These are phyloP conservation scores for Ellobius talpinus DNA, from an alignment of 2,113 vertebrate species.

Conservation along the genomic window DNA sequence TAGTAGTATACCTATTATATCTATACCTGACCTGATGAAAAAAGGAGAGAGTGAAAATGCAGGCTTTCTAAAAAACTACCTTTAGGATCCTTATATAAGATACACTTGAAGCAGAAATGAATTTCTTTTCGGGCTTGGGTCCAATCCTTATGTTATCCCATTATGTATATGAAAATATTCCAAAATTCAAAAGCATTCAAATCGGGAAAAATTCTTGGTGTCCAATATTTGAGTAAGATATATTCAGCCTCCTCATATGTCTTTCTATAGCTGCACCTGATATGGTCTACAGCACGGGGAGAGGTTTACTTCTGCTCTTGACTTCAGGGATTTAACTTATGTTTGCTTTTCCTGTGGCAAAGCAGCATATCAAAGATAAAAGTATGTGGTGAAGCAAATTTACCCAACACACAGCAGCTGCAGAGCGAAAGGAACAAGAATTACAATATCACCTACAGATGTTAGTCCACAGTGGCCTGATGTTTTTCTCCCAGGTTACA, in stretches of 20 bases:
- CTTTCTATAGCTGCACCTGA: neutral
- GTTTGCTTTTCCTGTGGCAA: too few species aligned
- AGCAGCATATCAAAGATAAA: neutral
- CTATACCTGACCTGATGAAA: too few species aligned
- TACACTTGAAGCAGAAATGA: neutral
- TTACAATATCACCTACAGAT: fast-evolving
- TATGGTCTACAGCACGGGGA: neutral
- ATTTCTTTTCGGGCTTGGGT: neutral
- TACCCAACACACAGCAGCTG: fast-evolving
- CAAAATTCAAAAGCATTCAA: neutral
- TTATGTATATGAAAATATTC: neutral
- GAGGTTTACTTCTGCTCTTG: neutral
- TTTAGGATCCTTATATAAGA: neutral
- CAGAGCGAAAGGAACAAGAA: neutral
- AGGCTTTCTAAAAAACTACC: neutral
- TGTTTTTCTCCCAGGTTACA: neutral
- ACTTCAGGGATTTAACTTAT: neutral
- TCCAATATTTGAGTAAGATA: neutral
- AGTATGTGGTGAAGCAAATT: neutral
- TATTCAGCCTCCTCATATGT: neutral
- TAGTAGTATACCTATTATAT: too few species aligned
- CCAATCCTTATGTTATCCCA: neutral
- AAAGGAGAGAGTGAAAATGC: neutral
- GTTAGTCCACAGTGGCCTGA: fast-evolving
- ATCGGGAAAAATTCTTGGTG: neutral